phyloP scores from a whole-genome alignment of 2,797 vertebrate genomes.

The Pseudochromis fuscus region DNA sequence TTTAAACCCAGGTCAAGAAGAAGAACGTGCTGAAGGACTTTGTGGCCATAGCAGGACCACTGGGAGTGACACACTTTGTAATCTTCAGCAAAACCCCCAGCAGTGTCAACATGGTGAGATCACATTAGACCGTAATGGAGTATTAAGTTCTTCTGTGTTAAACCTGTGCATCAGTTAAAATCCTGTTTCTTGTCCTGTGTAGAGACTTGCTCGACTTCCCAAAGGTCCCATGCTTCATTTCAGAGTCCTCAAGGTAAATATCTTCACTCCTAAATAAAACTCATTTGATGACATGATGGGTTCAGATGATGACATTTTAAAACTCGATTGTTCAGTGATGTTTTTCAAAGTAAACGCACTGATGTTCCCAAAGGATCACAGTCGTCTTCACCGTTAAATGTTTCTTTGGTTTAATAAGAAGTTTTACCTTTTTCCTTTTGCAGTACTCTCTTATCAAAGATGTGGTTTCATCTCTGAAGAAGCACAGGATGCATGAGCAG shows the following conservation, averaged over 20 bases:
- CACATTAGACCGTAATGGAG: accelerated
- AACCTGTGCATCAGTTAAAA: not conserved
- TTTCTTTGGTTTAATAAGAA: not conserved
- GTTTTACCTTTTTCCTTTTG: accelerated
- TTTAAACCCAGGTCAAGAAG: slow-evolving; percentile 83
- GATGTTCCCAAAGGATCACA: slow-evolving; percentile 52
- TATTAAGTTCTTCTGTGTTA: accelerated
- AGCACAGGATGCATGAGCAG: slow-evolving; percentile 94
- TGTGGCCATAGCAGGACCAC: slow-evolving; percentile 89
- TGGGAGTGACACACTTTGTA: slow-evolving; percentile 93
- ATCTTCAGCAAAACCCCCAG: slow-evolving; percentile 88
- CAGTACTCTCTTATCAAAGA: slow-evolving; percentile 93
- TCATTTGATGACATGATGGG: not conserved
- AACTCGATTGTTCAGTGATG: slow-evolving; percentile 77
- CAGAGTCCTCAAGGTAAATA: slow-evolving; percentile 86
- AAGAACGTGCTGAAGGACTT: slow-evolving; percentile 94
- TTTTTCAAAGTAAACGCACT: slow-evolving; percentile 85
- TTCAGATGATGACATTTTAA: slow-evolving; percentile 71
- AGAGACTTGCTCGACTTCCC: slow-evolving; percentile 93
- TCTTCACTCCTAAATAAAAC: accelerated
- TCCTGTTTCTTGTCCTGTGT: not conserved
- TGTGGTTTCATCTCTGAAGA: slow-evolving; percentile 90
- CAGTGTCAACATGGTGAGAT: slow-evolving; percentile 89
- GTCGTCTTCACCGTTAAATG: accelerated
- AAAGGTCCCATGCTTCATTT: slow-evolving; percentile 93